Evolutionary conservation across 2,888 invertebrate species (phyloP).

Genomic region (Chrysolina oricalcia): DNA sequence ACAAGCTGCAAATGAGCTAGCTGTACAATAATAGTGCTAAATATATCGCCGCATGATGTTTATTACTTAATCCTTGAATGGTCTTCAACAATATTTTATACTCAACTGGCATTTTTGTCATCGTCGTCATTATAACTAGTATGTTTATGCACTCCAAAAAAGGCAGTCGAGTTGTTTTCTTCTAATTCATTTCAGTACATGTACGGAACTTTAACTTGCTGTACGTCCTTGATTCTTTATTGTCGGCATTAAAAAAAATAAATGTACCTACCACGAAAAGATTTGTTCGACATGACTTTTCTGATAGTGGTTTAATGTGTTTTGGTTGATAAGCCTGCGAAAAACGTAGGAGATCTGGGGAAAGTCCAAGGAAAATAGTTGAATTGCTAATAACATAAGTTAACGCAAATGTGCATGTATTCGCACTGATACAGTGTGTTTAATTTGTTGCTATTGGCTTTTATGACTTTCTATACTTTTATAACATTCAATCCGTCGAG

Average conservation of each 20-base stretch:
- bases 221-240: background rate
- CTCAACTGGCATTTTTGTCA: background rate
- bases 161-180: background rate
- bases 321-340: background rate
- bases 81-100: background rate
- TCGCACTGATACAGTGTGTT: background rate
- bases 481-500: no score
- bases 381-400: background rate
- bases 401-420: background rate
- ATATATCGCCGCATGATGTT: background rate
- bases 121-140: background rate
- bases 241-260: background rate
- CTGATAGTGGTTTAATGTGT: constrained; percentile 1
- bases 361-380: constrained; percentile 10
- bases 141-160: background rate
- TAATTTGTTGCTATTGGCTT: background rate
- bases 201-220: background rate
- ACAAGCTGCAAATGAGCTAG: no score
- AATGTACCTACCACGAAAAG: background rate
- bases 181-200: constrained; percentile 1
- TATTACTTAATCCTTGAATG: background rate
- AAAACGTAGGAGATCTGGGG: background rate
- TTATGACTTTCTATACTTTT: no score
- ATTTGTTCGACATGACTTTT: background rate
- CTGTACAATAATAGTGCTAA: background rate